These are phyloP conservation scores for Eubucco bourcierii DNA, from an alignment of 2,113 vertebrate species.

Conservation along the genomic window DNA sequence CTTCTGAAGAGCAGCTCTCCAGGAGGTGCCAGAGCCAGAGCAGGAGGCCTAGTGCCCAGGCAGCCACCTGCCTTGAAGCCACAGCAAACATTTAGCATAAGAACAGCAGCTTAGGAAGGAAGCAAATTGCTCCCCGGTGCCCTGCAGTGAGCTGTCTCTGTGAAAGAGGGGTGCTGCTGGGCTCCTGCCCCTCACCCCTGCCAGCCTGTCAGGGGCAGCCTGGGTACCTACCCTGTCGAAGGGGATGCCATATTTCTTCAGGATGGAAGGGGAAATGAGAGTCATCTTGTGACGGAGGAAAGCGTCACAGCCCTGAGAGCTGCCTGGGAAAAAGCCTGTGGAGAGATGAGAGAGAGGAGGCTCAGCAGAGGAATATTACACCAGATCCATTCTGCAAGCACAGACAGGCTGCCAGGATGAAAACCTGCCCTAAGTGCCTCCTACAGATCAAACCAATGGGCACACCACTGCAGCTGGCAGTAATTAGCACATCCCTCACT, in stretches of 20 bases:
- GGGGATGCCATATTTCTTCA: slow-evolving; percentile 97
- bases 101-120: background rate
- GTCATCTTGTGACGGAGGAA: slow-evolving; percentile 99
- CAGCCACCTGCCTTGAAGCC: background rate
- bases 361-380: background rate
- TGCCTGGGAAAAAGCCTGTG: slow-evolving; percentile 95
- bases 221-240: slow-evolving; percentile 88
- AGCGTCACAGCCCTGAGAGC: slow-evolving; percentile 96
- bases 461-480: too few relatives aligned
- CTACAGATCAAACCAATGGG: background rate
- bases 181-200: background rate
- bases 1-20: background rate
- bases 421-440: background rate
- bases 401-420: background rate
- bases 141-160: background rate
- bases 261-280: slow-evolving; percentile 94
- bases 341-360: background rate
- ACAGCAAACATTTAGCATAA: background rate
- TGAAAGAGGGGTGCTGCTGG: background rate
- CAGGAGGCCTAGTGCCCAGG: background rate
- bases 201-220: background rate
- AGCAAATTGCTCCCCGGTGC: background rate
- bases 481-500: background rate
- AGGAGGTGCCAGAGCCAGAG: background rate
- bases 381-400: background rate